Evolutionary conservation across 2,888 invertebrate species (phyloP), one percentile per base, ranked within the genome.

Genomic region (Piscicola geometra): DNA sequence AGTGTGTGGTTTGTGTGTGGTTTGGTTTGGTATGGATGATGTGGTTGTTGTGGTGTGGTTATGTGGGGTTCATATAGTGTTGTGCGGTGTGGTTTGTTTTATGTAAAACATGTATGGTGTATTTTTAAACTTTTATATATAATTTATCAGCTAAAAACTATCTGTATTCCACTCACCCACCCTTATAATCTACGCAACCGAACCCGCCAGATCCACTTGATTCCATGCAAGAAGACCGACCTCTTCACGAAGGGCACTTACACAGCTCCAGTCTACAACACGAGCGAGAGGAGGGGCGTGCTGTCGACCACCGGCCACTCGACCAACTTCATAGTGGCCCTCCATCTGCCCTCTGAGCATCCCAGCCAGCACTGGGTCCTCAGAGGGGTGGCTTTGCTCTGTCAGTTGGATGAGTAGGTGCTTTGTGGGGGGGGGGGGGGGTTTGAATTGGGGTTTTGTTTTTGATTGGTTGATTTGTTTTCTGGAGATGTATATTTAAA

Each of bases 151-250:
- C n/a, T n/a, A n/a, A n/a, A n/a, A n/a, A n/a, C n/a, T n/a, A n/a
- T n/a, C n/a, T n/a, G n/a, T n/a, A n/a, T n/a, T n/a, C n/a, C n/a
- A n/a, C n/a, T n/a, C n/a, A n/a, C n/a, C n/a, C n/a, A n/a, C n/a
- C n/a, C n/a, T n/a, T n/a, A n/a, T n/a, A n/a, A n/a, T n/a, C n/a
- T n/a, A n/a, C n/a, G n/a, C n/a, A n/a, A n/a, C n/a, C n/a, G n/a
- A n/a, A n/a, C 9, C 25, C n/a, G 30, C 71, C 82, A 92, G 92
- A 90, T 94, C 71, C 93, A 93, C 93, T 84, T 94, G 83, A 89
- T 90, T 77, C 94, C 94, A 0, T 85, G 90, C 71, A 84, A 85
- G 81, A 89, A 90, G 75, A 88, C 88, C 0, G 91, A 93, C 79
- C 86, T 89, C 0, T 86, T 88, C 5, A 80, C 81, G 52, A 88